Percentiles rank a stretch among this genome's conserved stretches.
phyloP scores from a whole-genome alignment of 1,140 invertebrate genomes.

The Belonocnema kinseyi region DNA sequence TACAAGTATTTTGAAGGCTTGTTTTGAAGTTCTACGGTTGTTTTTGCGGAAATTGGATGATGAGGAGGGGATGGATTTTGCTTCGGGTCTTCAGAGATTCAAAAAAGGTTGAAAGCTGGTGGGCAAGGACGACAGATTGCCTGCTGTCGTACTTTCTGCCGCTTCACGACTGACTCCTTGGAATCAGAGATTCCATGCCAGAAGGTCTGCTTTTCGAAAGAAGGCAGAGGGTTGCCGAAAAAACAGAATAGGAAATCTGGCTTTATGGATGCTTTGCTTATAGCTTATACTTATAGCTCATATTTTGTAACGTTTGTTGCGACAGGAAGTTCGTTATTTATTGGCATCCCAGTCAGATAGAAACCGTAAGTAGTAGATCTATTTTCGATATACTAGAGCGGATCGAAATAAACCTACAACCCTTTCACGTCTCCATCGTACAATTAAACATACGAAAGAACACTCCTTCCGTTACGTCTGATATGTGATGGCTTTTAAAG shows the following conservation, averaged over 20 bases:
- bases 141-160: slow-evolving; percentile 50
- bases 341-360: not conserved
- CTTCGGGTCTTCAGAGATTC: slow-evolving; percentile 43
- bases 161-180: slow-evolving; percentile 64
- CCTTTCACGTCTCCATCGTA: slow-evolving; percentile 17
- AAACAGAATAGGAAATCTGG: slow-evolving; percentile 41
- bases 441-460: slow-evolving; percentile 27
- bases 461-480: slow-evolving; percentile 26
- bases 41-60: slow-evolving; percentile 7
- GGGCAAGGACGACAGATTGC: slow-evolving; percentile 58
- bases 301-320: not conserved
- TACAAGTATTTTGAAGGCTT: too few species aligned
- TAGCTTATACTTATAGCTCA: not conserved
- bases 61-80: slow-evolving; percentile 43
- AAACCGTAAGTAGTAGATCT: slow-evolving; percentile 14
- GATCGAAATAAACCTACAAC: slow-evolving; percentile 6
- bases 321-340: slow-evolving; percentile 19
- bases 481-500: slow-evolving; percentile 30
- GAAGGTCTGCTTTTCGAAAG: slow-evolving; percentile 36
- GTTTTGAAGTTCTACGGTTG: not conserved
- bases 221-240: slow-evolving; percentile 15
- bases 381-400: slow-evolving; percentile 15
- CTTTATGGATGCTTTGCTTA: slow-evolving; percentile 12
- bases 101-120: slow-evolving; percentile 31
- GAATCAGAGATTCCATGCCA: slow-evolving; percentile 40